phyloP scores from a whole-genome alignment of 1,140 invertebrate genomes.

The Oryctes rhinoceros region DNA sequence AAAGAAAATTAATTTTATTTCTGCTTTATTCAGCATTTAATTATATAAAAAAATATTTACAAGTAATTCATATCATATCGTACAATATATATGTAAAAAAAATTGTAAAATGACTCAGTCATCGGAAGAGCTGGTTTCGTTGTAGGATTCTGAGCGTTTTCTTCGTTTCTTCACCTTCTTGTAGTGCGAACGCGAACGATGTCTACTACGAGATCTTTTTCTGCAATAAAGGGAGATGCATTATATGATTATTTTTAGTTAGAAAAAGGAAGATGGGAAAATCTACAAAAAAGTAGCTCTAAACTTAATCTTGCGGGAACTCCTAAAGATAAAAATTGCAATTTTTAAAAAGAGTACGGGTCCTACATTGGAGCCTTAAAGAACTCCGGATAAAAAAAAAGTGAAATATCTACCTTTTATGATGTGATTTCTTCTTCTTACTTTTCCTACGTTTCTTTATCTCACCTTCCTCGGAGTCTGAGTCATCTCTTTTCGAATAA shows the following conservation, averaged over 20 bases:
- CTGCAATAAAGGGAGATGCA: neutral
- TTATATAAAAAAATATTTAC: constrained; percentile 36
- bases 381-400: neutral
- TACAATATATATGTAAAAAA: constrained; percentile 17
- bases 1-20: constrained; percentile 7
- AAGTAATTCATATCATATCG: neutral
- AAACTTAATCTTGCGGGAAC: too few relatives aligned
- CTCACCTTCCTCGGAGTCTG: constrained; percentile 45
- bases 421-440: constrained; percentile 52
- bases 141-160: neutral
- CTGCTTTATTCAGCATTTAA: neutral
- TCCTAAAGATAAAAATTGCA: too few relatives aligned
- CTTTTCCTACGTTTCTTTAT: constrained; percentile 43
- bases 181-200: neutral
- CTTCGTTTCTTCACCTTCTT: constrained; percentile 6
- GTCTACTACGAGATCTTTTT: neutral
- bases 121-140: neutral
- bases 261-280: too few relatives aligned
- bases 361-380: neutral
- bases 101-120: neutral
- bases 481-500: constrained; percentile 41
- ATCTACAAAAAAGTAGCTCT: too few relatives aligned
- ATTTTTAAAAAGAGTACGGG: too few relatives aligned
- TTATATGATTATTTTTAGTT: too few relatives aligned
- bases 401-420: constrained; percentile 52